Conservation (phyloP, 2,888 invertebrate genomes). For the Scotopteryx bipunctaria region DNA sequence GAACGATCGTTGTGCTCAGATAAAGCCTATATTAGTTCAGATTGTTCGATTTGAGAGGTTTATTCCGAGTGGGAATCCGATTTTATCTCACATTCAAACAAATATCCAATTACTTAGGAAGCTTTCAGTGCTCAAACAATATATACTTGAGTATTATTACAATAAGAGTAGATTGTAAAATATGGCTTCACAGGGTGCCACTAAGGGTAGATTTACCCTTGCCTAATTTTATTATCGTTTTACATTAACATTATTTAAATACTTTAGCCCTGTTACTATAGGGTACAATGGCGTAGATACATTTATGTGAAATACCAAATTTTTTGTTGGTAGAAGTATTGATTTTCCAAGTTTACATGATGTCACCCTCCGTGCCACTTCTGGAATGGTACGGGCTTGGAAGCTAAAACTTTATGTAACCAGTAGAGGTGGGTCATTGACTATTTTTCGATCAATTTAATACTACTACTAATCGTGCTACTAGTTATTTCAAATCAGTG, state of each 20-base stretch:
- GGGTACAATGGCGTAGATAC: not conserved
- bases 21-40: slow-evolving; percentile 35
- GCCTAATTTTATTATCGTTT: not conserved
- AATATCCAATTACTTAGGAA: slow-evolving; percentile 72
- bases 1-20: slow-evolving; percentile 36
- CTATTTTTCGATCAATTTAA: too few species aligned
- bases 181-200: slow-evolving; percentile 5
- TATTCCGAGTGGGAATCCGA: slow-evolving; percentile 51
- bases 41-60: slow-evolving; percentile 52
- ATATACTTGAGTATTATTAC: slow-evolving; percentile 48
- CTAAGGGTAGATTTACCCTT: not conserved
- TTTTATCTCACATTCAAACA: slow-evolving; percentile 62
- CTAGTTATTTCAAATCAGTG: too few species aligned
- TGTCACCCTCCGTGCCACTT: slow-evolving; percentile 16
- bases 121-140: slow-evolving; percentile 32
- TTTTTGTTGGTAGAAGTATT: slow-evolving; percentile 7
- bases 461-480: too few species aligned
- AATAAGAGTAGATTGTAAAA: slow-evolving; percentile 43
- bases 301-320: too few species aligned
- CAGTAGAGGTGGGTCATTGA: too few species aligned
- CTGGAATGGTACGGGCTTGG: slow-evolving; percentile 10
- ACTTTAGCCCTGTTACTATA: not conserved
- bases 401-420: slow-evolving; percentile 9
- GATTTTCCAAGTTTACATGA: slow-evolving; percentile 13
- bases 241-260: too few species aligned